Base-by-base conservation (phyloP, 1,140 invertebrate species). In the Hesperophylax magnus region DNA sequence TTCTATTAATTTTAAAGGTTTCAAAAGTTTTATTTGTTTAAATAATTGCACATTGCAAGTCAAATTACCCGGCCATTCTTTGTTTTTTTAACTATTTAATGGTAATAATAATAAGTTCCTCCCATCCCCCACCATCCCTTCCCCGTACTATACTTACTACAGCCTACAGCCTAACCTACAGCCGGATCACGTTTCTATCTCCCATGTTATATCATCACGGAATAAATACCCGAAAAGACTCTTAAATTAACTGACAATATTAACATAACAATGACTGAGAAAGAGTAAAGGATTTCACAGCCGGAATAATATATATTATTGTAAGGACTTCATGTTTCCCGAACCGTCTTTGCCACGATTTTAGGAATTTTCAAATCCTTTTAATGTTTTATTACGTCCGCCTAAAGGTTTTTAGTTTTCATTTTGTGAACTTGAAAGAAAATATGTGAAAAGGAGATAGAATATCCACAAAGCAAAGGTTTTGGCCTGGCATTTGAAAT, bases 201-300 rank as follows among this genome's bases (percentile, higher is more conserved):
- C 17, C 11, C 18, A 47, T 74, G 47, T 74, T 54, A 74, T 74
- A 74, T 74, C 52, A 54, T 17, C 24, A 56, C 52, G 22, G 54
- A 74, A 74, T 74, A 74, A 74, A 74, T 74, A 74, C 71, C 71
- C 52, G 71, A 74, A 74, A 74, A 20, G 52, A 54, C 52, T 14
- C 52, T 24, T 74, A 74, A 74, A 74, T 74, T 74, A 74, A 74
- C 71, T 56, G 47, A 52, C 22, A 74, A 56, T 74, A 74, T 74
- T 74, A 74, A n/a, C 71, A 74, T 74, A 74, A 74, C 71, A 74
- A 74, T 74, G 52, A 52, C 20, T 2, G 39, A 56, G 69, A 74
- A 56, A 74, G 71, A 74, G 31, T 74, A 74, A 74, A 74, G 53
- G 71, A 54, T 74, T 74, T 74, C 52, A 74, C 71, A 24, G 71